Evolutionary conservation across 2,888 invertebrate species (phyloP).

Genomic region (Zelleria hepariella): DNA sequence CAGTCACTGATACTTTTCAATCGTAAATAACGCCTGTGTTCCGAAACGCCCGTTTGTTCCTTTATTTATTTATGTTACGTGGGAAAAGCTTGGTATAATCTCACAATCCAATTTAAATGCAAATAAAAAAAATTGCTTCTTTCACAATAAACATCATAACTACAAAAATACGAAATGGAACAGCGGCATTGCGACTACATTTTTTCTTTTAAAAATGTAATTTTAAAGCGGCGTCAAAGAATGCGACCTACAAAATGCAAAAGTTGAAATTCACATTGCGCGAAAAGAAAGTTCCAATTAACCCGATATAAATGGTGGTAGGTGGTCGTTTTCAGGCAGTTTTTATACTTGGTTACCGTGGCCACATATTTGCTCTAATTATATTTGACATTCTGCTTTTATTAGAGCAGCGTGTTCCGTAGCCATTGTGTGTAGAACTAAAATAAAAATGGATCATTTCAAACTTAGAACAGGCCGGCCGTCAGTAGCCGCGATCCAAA

Average conservation of each 20-base stretch:
- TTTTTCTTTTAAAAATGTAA: neutral
- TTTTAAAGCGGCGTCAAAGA: neutral
- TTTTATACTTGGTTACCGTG: neutral
- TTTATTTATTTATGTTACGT: neutral
- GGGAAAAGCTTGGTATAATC: neutral
- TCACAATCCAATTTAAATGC: conserved; percentile 2
- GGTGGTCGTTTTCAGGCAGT: neutral
- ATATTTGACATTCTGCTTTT: neutral
- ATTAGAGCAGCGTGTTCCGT: neutral
- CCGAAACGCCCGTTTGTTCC: neutral
- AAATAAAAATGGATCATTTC: neutral
- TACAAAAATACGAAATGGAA: neutral
- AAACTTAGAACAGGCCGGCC: neutral
- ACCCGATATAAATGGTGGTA: neutral
- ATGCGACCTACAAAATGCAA: neutral
- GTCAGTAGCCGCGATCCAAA: conserved; percentile 22
- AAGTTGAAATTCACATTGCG: neutral
- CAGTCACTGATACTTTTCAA: neutral
- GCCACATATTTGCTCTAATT: neutral
- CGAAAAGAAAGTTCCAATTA: neutral
- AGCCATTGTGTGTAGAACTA: neutral
- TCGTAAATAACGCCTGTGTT: neutral
- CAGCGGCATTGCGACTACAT: neutral
- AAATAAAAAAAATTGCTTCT: neutral
- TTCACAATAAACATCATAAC: neutral